These are phyloP conservation scores for Mormyrus lacerda DNA, from an alignment of 2,113 vertebrate genomes.

Conservation along the genomic window DNA sequence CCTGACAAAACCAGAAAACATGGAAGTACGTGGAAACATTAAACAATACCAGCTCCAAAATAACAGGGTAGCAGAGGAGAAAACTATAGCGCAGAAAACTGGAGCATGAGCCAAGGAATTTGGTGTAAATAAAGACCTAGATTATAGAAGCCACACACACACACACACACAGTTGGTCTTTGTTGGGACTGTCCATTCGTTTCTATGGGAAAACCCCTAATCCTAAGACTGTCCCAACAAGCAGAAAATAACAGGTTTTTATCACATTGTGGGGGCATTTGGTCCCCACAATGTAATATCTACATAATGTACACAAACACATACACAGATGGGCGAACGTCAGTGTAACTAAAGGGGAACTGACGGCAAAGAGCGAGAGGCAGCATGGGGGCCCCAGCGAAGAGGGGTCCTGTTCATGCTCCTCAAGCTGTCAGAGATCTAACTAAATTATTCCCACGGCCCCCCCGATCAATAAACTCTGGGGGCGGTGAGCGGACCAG, in stretches of 20 bases:
- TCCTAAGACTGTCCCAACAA: not conserved
- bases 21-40: conserved; percentile 10
- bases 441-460: not conserved
- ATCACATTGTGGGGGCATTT: not conserved
- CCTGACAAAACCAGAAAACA: conserved; percentile 11
- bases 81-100: not conserved
- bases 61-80: conserved; percentile 14
- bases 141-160: not conserved
- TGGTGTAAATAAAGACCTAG: conserved; percentile 8
- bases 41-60: conserved; percentile 20
- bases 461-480: not conserved
- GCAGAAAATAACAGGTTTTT: not conserved
- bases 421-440: not conserved
- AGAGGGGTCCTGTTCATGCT: not conserved
- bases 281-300: not conserved
- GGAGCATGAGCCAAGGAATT: not conserved
- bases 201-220: not conserved
- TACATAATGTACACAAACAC: not conserved
- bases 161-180: not conserved
- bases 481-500: not conserved
- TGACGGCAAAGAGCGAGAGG: not conserved
- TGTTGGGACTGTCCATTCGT: not conserved
- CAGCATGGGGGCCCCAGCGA: not conserved
- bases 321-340: not conserved
- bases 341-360: not conserved